Conservation (phyloP, 2,113 vertebrate genomes). For the Columba janthina region DNA sequence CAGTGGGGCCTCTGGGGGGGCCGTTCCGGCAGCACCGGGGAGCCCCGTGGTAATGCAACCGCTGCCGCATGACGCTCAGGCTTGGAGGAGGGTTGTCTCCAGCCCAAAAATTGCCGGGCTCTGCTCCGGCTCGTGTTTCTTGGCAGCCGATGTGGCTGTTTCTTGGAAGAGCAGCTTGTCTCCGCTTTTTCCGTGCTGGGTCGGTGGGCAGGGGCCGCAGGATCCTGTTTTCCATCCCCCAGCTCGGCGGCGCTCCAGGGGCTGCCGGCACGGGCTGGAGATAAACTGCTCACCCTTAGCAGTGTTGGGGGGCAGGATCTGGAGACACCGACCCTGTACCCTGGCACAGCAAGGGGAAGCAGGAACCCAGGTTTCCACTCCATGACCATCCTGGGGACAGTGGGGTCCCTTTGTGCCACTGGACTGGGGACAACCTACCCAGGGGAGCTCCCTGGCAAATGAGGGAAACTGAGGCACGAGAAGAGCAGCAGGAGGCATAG, state of each 20-base stretch:
- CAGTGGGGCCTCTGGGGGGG: accelerated
- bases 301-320: not conserved
- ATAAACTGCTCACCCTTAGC: not conserved
- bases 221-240: slow-evolving; percentile 39
- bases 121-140: slow-evolving; percentile 35
- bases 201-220: not conserved
- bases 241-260: not conserved
- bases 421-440: accelerated
- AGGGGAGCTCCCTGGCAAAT: accelerated
- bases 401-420: accelerated
- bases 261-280: not conserved
- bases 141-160: not conserved
- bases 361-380: not conserved
- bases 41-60: not conserved
- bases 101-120: not conserved
- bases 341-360: not conserved
- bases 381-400: accelerated
- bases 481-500: no score
- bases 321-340: accelerated
- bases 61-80: not conserved
- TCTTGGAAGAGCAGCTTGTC: slow-evolving; percentile 19
- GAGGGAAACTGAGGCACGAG: not conserved
- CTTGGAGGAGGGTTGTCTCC: not conserved
- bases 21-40: accelerated
- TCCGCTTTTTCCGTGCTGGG: slow-evolving; percentile 21